Evolutionary conservation across 2,797 vertebrate species (phyloP).

Genomic region (Lindbergichthys nudifrons): DNA sequence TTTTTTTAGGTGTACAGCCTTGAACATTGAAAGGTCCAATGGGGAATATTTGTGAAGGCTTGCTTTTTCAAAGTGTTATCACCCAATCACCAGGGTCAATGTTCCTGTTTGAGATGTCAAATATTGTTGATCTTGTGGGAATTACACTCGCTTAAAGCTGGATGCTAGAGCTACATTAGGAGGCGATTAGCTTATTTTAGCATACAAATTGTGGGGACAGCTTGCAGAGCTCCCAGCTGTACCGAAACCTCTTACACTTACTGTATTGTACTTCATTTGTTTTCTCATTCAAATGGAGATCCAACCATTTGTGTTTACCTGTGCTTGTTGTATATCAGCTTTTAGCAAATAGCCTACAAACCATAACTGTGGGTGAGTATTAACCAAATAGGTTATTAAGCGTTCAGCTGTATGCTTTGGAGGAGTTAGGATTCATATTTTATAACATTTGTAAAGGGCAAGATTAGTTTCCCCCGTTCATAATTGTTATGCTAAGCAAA

Average conservation of each 20-base stretch:
- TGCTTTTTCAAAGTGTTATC: not conserved
- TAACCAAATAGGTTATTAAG: no score
- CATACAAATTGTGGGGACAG: not conserved
- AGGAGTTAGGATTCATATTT: no score
- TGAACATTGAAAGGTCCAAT: not conserved
- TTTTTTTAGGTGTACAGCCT: not conserved
- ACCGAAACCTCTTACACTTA: no score
- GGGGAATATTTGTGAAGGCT: not conserved
- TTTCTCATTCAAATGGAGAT: no score
- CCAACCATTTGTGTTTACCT: no score
- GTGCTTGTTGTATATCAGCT: no score
- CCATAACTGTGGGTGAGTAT: no score
- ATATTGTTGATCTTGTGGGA: not conserved
- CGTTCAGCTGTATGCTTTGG: no score
- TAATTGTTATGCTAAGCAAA: no score
- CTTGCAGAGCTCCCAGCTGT: no score
- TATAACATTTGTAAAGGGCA: not conserved
- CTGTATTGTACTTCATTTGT: no score
- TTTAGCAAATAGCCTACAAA: no score
- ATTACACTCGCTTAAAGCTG: not conserved
- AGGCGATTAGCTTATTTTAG: not conserved
- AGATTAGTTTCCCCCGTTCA: not conserved
- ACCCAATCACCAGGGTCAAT: not conserved
- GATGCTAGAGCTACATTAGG: not conserved
- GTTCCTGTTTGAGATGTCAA: not conserved